Conservation (phyloP, 1,140 invertebrate species). For the Drosophila sucinea region DNA sequence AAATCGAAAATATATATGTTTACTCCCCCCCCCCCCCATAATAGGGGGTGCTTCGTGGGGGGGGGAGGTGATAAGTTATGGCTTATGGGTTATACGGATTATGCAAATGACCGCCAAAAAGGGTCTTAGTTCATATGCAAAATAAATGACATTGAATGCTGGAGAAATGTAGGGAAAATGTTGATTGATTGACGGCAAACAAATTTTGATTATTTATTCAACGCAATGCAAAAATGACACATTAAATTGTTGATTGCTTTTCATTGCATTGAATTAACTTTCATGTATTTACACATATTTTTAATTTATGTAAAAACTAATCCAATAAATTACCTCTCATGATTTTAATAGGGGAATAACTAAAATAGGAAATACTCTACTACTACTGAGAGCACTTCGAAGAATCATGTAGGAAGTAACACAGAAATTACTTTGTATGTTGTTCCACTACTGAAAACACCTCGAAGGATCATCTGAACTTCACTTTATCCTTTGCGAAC, state of each 20-base stretch:
- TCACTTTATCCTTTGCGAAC: too few relatives aligned
- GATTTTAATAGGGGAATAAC: not conserved
- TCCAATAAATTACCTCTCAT: not conserved
- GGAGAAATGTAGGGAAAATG: conserved; percentile 5
- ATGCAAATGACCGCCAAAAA: conserved; percentile 15
- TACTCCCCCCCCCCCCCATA: not conserved
- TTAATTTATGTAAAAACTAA: not conserved
- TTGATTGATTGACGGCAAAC: conserved; percentile 48
- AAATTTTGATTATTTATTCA: conserved; percentile 48
- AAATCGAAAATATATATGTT: conserved; percentile 13
- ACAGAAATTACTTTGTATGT: too few relatives aligned
- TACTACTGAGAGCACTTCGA: too few relatives aligned
- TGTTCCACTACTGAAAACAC: too few relatives aligned
- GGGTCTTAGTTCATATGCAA: conserved; percentile 9
- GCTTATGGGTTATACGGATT: conserved; percentile 1
- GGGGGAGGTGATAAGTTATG: not conserved
- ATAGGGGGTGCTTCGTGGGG: not conserved
- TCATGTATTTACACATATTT: not conserved
- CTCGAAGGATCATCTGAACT: too few relatives aligned
- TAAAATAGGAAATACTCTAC: too few relatives aligned
- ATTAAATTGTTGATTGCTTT: conserved; percentile 20
- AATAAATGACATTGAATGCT: conserved; percentile 4
- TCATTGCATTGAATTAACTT: not conserved
- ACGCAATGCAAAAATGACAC: conserved; percentile 7
- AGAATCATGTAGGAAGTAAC: too few relatives aligned